Conservation (phyloP, 1,140 invertebrate species). For the Archegozetes longisetosus region DNA sequence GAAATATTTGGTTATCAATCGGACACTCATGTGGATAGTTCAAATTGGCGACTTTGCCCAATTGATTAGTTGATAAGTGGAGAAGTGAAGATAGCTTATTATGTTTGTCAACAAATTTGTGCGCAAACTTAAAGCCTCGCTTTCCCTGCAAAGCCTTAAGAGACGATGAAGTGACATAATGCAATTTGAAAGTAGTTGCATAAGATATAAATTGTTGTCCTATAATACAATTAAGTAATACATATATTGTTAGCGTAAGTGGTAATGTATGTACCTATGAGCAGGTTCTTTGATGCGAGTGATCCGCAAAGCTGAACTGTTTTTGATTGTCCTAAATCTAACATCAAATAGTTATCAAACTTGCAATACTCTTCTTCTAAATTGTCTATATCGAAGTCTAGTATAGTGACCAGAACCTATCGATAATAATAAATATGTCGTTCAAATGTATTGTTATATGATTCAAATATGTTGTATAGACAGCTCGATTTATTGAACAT, state of each 20-base stretch:
- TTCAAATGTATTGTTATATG: neutral
- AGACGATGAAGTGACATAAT: conserved; percentile 14
- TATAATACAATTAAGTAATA: neutral
- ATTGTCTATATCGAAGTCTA: conserved; percentile 35
- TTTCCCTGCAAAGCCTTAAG: conserved; percentile 2
- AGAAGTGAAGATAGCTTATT: conserved; percentile 10
- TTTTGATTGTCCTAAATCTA: conserved; percentile 5
- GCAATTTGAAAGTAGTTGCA: conserved; percentile 9
- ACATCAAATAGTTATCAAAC: conserved; percentile 2
- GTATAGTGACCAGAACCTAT: conserved; percentile 41
- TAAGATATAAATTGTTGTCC: conserved; percentile 17
- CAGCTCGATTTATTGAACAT: too few species aligned
- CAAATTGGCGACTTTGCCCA: conserved; percentile 23
- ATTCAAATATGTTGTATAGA: too few species aligned
- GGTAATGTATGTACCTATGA: neutral
- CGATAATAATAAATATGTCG: neutral
- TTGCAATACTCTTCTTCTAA: neutral
- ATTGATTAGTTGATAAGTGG: conserved; percentile 2
- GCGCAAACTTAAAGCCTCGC: conserved; percentile 8
- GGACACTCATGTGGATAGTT: conserved; percentile 39
- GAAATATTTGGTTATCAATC: conserved; percentile 35
- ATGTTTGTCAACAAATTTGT: neutral
- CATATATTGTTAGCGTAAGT: neutral
- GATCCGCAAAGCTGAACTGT: conserved; percentile 14
- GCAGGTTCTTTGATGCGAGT: conserved; percentile 1